These are phyloP conservation scores for Acomys russatus DNA, from an alignment of 2,797 vertebrate genomes.

Conservation along the genomic window DNA sequence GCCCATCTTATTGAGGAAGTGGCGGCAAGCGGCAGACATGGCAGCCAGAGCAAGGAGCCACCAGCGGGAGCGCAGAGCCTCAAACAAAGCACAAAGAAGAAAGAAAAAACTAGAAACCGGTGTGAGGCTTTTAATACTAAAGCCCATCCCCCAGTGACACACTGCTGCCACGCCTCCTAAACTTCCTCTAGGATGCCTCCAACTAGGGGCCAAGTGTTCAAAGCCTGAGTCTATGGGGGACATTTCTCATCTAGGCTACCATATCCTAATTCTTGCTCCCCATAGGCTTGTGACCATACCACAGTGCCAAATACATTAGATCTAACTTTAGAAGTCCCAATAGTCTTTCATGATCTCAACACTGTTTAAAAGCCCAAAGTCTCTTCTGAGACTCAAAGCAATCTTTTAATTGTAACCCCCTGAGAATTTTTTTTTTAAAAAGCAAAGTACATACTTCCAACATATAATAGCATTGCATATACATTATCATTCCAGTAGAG, in stretches of 20 bases:
- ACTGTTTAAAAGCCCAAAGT: neutral
- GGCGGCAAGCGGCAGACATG: too few relatives aligned
- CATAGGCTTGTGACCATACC: neutral
- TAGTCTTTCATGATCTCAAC: neutral
- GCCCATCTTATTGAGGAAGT: neutral
- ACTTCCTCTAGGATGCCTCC: too few relatives aligned
- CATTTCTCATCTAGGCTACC: neutral
- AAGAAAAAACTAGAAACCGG: neutral
- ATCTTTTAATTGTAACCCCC: neutral
- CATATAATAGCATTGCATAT: neutral
- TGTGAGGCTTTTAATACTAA: neutral
- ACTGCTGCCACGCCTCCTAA: neutral
- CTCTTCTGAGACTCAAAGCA: neutral
- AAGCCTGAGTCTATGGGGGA: too few relatives aligned
- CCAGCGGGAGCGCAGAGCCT: neutral
- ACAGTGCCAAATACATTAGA: neutral
- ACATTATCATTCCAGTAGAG: neutral
- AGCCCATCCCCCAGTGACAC: neutral
- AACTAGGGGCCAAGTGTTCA: neutral
- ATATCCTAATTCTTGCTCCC: neutral
- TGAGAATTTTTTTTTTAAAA: neutral
- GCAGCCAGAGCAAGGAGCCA: neutral
- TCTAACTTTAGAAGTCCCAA: neutral
- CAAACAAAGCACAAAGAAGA: neutral
- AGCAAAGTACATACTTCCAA: neutral